A percentile compares a stretch with the other conserved stretches of the same genome.
phyloP scores from a whole-genome alignment of 1,140 invertebrate genomes.

The Trichoplusia ni region DNA sequence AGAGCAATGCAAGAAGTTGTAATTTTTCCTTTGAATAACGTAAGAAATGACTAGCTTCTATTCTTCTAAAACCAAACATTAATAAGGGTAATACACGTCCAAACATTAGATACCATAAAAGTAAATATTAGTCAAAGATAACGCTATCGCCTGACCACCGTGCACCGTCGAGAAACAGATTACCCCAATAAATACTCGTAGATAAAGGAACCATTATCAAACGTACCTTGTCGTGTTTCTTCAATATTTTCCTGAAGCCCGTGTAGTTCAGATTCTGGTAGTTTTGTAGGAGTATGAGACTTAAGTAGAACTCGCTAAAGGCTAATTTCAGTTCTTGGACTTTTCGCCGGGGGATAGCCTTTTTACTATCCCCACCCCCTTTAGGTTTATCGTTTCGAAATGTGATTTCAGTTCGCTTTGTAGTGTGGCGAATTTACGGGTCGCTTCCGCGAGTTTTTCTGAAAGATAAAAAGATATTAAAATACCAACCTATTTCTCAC shows the following conservation, averaged over 20 bases:
- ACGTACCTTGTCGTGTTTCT: constrained; percentile 99
- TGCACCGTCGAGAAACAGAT: constrained; percentile 5
- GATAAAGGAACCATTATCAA: constrained; percentile 18
- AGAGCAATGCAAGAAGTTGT: too few species aligned
- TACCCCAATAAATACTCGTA: constrained; percentile 8
- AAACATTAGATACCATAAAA: not conserved
- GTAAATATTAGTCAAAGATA: constrained; percentile 9
- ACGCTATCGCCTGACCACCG: constrained; percentile 2
- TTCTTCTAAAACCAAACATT: too few species aligned
- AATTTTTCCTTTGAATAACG: too few species aligned
- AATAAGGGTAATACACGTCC: too few species aligned
- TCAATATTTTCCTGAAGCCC: constrained; percentile 99
- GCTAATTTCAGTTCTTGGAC: constrained; percentile 97
- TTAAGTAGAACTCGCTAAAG: constrained; percentile 99
- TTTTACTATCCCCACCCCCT: constrained; percentile 82
- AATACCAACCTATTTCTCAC: too few species aligned
- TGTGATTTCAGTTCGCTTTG: constrained; percentile 93
- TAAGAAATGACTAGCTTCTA: too few species aligned
- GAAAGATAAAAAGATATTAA: constrained; percentile 26
- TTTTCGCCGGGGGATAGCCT: constrained; percentile 88
- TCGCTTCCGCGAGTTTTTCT: constrained; percentile 99
- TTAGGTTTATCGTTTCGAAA: constrained; percentile 85
- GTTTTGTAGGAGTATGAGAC: constrained; percentile 95
- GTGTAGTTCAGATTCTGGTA: constrained; percentile 99
- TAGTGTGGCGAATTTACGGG: constrained; percentile 95